Conservation (phyloP, 2,797 vertebrate genomes). For the Oreochromis mossambicus region DNA sequence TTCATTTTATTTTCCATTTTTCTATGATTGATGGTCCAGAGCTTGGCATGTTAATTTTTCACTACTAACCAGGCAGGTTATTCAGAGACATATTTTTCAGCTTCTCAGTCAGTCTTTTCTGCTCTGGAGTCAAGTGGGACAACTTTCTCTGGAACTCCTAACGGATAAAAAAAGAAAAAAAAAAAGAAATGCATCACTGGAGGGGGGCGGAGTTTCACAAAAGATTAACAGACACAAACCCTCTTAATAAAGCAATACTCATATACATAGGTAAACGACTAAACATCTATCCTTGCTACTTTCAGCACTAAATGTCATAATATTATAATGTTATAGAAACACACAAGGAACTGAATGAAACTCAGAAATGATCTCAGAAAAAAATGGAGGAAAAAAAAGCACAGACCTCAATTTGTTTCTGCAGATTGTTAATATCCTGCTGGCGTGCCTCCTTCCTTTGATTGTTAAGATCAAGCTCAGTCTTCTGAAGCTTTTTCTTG, state of each 20-base stretch:
- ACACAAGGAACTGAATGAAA: neutral
- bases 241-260: neutral
- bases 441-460: slow-evolving; percentile 84
- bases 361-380: neutral
- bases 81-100: slow-evolving; percentile 79
- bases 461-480: slow-evolving; percentile 84
- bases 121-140: slow-evolving; percentile 85
- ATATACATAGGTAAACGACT: neutral
- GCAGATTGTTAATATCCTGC: slow-evolving; percentile 84
- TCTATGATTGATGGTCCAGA: neutral
- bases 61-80: slow-evolving; percentile 78
- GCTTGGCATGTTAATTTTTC: neutral
- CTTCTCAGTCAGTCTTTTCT: slow-evolving; percentile 86
- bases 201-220: neutral
- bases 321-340: neutral
- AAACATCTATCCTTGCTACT: neutral
- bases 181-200: neutral
- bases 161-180: slow-evolving; percentile 3
- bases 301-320: neutral
- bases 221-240: neutral
- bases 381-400: neutral
- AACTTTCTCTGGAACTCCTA: slow-evolving; percentile 94
- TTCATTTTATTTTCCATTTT: neutral
- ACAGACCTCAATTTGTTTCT: slow-evolving; percentile 85
- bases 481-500: slow-evolving; percentile 82